phyloP scores from a whole-genome alignment of 2,797 vertebrate species.

The Notolepis coatsorum region DNA sequence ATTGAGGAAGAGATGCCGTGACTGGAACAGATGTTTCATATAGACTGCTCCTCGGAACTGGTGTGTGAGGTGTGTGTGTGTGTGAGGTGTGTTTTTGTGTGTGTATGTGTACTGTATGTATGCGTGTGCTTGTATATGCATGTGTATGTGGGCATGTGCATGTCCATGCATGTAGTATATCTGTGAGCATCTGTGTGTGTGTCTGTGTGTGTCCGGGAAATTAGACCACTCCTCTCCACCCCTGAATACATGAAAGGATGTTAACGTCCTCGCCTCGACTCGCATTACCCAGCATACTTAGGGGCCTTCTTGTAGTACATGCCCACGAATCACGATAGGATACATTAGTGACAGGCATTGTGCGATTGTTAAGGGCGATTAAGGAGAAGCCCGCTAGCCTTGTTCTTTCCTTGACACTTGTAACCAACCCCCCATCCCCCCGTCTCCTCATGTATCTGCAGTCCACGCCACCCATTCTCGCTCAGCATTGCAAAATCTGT shows the following conservation, averaged over 20 bases:
- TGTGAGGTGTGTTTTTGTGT: background rate
- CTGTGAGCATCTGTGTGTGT: background rate
- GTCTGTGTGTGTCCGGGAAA: slow-evolving; percentile 74
- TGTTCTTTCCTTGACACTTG: slow-evolving; percentile 7
- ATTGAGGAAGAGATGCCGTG: slow-evolving; percentile 86
- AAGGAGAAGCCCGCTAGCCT: slow-evolving; percentile 34
- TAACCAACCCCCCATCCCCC: background rate
- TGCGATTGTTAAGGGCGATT: slow-evolving; percentile 57
- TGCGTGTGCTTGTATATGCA: slow-evolving; percentile 26
- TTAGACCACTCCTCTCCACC: slow-evolving; percentile 69
- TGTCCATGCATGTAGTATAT: slow-evolving; percentile 13
- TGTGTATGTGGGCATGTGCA: slow-evolving; percentile 13
- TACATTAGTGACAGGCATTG: slow-evolving; percentile 61
- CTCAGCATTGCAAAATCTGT: background rate
- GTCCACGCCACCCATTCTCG: background rate
- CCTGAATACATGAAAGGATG: slow-evolving; percentile 82
- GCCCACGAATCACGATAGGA: slow-evolving; percentile 70
- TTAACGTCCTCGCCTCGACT: slow-evolving; percentile 82
- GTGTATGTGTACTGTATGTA: background rate
- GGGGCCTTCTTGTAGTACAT: slow-evolving; percentile 58
- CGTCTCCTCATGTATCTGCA: background rate
- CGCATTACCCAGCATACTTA: slow-evolving; percentile 76
- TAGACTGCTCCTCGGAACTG: slow-evolving; percentile 79
- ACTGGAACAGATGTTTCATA: slow-evolving; percentile 90
- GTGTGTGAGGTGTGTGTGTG: slow-evolving; percentile 14